A percentile compares a stretch with the other conserved stretches of the same genome.
phyloP scores from a whole-genome alignment of 2,113 vertebrate species.

The Bos taurus region ARS-UCD2.0 NC_037347.1:4203001-4203500 shows the following conservation, averaged over 20 bases:
- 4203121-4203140: rapidly evolving
- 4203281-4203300: not conserved
- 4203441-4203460: rapidly evolving
- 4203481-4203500: not conserved
- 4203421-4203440: not conserved
- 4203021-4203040: not conserved
- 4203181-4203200: not conserved
- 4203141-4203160: not conserved
- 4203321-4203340: not conserved
- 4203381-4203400: not conserved
- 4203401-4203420: not conserved
- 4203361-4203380: not conserved
- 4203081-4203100: not conserved
- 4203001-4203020: not conserved
- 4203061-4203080: not conserved
- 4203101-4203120: not conserved
- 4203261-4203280: constrained; percentile 52
- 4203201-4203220: constrained; percentile 7
- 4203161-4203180: constrained; percentile 26
- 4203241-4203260: constrained; percentile 45
- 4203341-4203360: not conserved
- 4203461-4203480: not conserved
- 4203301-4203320: not conserved
- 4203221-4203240: not conserved
- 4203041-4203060: rapidly evolving